Evolutionary conservation across 2,888 invertebrate genomes (phyloP).

Genomic region (Caenorhabditis sinica): DNA sequence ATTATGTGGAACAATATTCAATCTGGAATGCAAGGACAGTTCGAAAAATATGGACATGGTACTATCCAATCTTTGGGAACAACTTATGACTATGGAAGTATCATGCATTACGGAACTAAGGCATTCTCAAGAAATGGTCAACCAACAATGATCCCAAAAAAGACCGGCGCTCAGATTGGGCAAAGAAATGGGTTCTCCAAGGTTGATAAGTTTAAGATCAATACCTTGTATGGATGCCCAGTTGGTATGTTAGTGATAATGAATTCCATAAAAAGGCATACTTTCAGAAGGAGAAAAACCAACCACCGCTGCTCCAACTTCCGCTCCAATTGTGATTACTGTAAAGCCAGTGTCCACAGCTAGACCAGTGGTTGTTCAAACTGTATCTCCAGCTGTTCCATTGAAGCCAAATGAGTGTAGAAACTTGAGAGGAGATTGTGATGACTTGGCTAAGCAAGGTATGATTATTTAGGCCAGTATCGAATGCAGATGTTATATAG

Average conservation of each 20-base stretch:
- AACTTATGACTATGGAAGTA: constrained; percentile 81
- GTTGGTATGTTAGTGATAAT: constrained; percentile 59
- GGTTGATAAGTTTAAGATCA: constrained; percentile 82
- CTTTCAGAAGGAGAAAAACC: constrained; percentile 61
- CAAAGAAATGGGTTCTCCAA: constrained; percentile 82
- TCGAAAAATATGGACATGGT: constrained; percentile 82
- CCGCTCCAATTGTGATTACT: constrained; percentile 43
- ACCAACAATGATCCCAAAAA: constrained; percentile 82
- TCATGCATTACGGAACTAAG: constrained; percentile 83
- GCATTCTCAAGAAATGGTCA: constrained; percentile 82
- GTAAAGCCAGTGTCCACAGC: constrained; percentile 40
- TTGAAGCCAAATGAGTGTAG: constrained; percentile 72
- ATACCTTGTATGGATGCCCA: constrained; percentile 81
- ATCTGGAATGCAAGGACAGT: constrained; percentile 83
- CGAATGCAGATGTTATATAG: no score
- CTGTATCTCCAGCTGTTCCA: constrained; percentile 43
- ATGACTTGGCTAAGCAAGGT: constrained; percentile 80
- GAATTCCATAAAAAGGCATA: background rate
- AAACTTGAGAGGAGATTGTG: constrained; percentile 81
- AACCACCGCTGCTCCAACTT: constrained; percentile 52
- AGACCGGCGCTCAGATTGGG: constrained; percentile 79
- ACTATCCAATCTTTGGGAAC: constrained; percentile 82
- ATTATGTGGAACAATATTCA: constrained; percentile 83
- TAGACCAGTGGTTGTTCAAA: constrained; percentile 64
- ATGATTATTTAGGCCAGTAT: background rate